Evolutionary conservation across 2,113 vertebrate species (phyloP), one percentile per base, ranked within the genome.

Genomic region (Melanerpes formicivorus): DNA sequence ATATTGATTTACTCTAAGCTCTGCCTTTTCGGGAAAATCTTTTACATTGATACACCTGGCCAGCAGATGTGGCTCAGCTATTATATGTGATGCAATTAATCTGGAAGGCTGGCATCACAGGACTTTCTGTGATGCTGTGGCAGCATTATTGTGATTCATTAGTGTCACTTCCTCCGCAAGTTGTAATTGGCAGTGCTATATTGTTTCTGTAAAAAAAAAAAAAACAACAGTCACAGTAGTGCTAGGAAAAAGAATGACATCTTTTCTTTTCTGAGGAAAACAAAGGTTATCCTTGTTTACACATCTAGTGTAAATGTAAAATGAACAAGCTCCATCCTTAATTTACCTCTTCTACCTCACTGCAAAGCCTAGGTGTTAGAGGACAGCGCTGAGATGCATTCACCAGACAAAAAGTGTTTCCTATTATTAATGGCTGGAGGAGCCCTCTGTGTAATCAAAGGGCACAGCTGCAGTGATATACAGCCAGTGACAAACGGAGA

Each of bases 401-500:
- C 96, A 94, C 95, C 96, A 98, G 98, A 97, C 97, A 98, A 98
- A 98, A 97, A 97, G 97, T 97, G 91, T 95, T 97, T 96, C 90
- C 93, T 75, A 82, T 98, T 98, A 98, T 98, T 98, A 98, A 98
- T 98, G 98, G 96, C 97, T 96, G 95, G 96, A 95, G 96, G 94
- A 96, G 95, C 95, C 97, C 97, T 94, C 95, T 97, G 95, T 98
- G 97, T 98, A 98, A 98, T 98, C 98, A 98, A 97, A 98, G 97
- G 98, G 97, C 97, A 98, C 96, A 97, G 97, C 97, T 95, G 96
- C 72, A 1, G 93, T 98, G 98, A 98, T 98, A 97, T 98, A 98
- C 97, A 50, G 97, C 95, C 97, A 87, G 91, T 97, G 97, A 98
- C 98, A 98, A 96, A 97, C 87, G 59, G 81, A 62, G 50, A 96